Percentiles rank a stretch among this genome's conserved stretches.
Evolutionary conservation across 1,140 invertebrate species (phyloP).

Genomic region (Drosophila persimilis): DNA sequence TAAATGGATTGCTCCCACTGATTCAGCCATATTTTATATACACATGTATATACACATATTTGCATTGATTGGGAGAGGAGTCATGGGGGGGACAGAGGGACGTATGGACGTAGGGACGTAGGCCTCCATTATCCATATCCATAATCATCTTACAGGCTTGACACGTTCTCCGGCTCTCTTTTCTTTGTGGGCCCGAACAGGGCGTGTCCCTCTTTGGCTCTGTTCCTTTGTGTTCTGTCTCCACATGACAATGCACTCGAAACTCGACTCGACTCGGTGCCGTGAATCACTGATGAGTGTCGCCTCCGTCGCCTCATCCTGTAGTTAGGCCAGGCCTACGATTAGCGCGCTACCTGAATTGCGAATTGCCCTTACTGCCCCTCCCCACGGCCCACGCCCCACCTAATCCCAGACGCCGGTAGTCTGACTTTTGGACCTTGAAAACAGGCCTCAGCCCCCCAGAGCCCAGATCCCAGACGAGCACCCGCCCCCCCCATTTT

Average conservation of each 20-base stretch:
- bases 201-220: slow-evolving; percentile 16
- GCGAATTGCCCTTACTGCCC: slow-evolving; percentile 15
- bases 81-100: neutral
- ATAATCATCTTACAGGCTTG: slow-evolving; percentile 42
- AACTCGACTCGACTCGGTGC: slow-evolving; percentile 28
- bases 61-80: slow-evolving; percentile 33
- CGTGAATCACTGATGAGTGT: slow-evolving; percentile 57
- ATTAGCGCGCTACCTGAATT: slow-evolving; percentile 53
- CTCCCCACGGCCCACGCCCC: too few species aligned
- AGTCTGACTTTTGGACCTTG: slow-evolving; percentile 57
- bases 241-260: slow-evolving; percentile 11
- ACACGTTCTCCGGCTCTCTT: slow-evolving; percentile 36
- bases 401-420: too few species aligned
- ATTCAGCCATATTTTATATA: slow-evolving; percentile 41
- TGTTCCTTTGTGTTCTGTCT: slow-evolving; percentile 34
- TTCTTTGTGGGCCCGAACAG: slow-evolving; percentile 33
- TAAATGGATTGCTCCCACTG: slow-evolving; percentile 58
- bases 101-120: neutral
- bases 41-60: slow-evolving; percentile 31
- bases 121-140: slow-evolving; percentile 27
- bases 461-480: neutral
- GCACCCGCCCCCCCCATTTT: slow-evolving; percentile 21
- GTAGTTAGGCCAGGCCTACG: slow-evolving; percentile 44
- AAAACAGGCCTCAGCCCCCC: slow-evolving; percentile 21
- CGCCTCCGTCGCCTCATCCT: slow-evolving; percentile 18